Evolutionary conservation across 92 coral and sea anemone species (phyloP), one percentile per base, ranked within the genome.

Genomic region (Zoanthus sansibaricus): DNA sequence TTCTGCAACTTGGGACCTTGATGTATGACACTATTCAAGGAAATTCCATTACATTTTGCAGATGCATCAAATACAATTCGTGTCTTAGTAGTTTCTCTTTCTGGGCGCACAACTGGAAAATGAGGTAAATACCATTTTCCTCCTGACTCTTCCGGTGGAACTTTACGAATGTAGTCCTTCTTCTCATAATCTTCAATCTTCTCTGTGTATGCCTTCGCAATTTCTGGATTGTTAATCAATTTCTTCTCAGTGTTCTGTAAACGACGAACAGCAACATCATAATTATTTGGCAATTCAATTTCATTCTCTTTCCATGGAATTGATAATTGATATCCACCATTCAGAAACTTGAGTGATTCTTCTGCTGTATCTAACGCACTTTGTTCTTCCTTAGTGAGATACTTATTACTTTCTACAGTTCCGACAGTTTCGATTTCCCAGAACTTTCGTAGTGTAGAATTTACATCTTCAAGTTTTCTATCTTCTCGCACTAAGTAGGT

Each of bases 41-140:
- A 37, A 37, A 37, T 37, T 37, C 42, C 42, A 37, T 37, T 37
- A 37, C 42, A 37, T 37, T 37, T 37, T 37, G 42, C 42, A 37
- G 42, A 37, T 37, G 42, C 42, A 37, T 37, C 42, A 37, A 37
- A 37, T 37, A 37, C 42, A 37, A 37, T 37, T 37, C 42, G 42
- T 5, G 77, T 82, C 32, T 93, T 90, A 0, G 91, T 93, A 8
- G 95, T 87, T 17, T 89, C 32, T 70, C 75, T 89, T 52, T 93
- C 91, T 20, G 83, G 90, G 4, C 86, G 72, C 5, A 78, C 75
- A 10, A 93, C 87, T 21, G 93, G 91, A 70, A 90, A 88, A 13
- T 90, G 95, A 3, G 93, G 89, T 3, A 92, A 71, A 56, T 83
- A 92, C 95, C 95, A 92, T 12, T 31, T 89, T 10, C 56, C 54